Conservation (phyloP, 2,888 invertebrate genomes). For the Melanchra persicariae region DNA sequence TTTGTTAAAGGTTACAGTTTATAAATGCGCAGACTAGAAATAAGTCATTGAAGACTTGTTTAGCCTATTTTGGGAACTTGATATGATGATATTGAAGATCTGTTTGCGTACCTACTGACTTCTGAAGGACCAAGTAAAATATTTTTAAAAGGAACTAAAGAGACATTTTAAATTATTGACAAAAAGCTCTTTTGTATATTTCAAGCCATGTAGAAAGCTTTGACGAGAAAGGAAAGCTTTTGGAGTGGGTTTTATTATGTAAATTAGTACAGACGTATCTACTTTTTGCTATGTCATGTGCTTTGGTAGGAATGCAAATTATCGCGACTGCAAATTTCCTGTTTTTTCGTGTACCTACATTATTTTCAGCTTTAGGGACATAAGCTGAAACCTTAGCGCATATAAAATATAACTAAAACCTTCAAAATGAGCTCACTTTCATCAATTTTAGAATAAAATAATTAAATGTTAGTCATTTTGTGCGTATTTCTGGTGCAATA, state of each 20-base stretch:
- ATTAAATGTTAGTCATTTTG: too few species aligned
- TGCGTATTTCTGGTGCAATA: too few species aligned
- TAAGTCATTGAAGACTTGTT: not conserved
- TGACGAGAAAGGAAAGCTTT: conserved; percentile 30
- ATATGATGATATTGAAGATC: not conserved
- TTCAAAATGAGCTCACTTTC: not conserved
- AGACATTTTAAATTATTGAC: conserved; percentile 5
- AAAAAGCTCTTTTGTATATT: conserved; percentile 21
- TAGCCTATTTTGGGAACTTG: not conserved
- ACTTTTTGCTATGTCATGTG: conserved; percentile 23
- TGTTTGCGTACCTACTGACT: not conserved
- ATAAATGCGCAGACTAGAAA: conserved; percentile 1
- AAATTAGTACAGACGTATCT: conserved; percentile 41
- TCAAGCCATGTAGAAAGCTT: conserved; percentile 20
- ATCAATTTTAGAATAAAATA: not conserved
- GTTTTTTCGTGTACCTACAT: not conserved
- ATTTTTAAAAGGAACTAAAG: too few species aligned
- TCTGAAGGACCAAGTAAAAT: not conserved
- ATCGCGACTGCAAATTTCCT: conserved; percentile 18
- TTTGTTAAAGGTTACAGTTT: conserved; percentile 48
- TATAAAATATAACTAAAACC: not conserved
- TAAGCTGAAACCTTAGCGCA: not conserved
- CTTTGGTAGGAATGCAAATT: conserved; percentile 12
- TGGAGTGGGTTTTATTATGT: conserved; percentile 26
- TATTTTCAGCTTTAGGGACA: conserved; percentile 9